Percentiles rank a stretch among this genome's conserved stretches.
Conservation (phyloP, 2,113 vertebrate species). For the Nettapus auritus region DNA sequence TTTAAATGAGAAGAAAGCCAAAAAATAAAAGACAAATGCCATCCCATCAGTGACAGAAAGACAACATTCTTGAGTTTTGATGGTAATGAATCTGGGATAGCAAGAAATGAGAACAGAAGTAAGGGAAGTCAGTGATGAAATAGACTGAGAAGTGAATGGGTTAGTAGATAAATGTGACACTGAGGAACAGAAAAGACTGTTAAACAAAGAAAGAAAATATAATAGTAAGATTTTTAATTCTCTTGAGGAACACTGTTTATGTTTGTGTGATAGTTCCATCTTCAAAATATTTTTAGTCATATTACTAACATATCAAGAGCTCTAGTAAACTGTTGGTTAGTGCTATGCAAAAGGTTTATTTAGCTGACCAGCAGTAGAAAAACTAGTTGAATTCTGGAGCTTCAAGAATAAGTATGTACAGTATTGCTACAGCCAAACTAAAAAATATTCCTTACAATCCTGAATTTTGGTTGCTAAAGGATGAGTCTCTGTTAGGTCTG, state of each 20-base stretch:
- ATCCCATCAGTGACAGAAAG: not conserved
- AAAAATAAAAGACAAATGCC: not conserved
- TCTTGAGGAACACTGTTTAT: not conserved
- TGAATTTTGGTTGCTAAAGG: not conserved
- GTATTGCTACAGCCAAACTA: not conserved
- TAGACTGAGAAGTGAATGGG: not conserved
- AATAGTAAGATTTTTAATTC: not conserved
- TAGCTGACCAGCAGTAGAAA: constrained; percentile 3
- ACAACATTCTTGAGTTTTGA: not conserved
- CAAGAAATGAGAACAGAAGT: not conserved
- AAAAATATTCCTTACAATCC: not conserved
- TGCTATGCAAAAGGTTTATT: not conserved
- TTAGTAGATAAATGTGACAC: not conserved
- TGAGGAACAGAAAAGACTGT: not conserved
- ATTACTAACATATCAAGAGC: not conserved
- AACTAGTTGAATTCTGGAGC: constrained; percentile 16
- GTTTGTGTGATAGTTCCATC: not conserved
- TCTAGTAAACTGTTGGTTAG: not conserved
- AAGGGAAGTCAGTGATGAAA: not conserved
- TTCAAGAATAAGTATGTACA: not conserved
- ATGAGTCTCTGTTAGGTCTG: not conserved
- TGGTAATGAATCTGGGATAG: not conserved
- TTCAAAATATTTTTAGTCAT: not conserved
- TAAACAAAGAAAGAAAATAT: not conserved
- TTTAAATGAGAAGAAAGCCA: not conserved